Percentiles rank a stretch among this genome's conserved stretches.
These are phyloP conservation scores for Mesaphorura yosii DNA, from an alignment of 1,140 invertebrate species.

Conservation along the genomic window DNA sequence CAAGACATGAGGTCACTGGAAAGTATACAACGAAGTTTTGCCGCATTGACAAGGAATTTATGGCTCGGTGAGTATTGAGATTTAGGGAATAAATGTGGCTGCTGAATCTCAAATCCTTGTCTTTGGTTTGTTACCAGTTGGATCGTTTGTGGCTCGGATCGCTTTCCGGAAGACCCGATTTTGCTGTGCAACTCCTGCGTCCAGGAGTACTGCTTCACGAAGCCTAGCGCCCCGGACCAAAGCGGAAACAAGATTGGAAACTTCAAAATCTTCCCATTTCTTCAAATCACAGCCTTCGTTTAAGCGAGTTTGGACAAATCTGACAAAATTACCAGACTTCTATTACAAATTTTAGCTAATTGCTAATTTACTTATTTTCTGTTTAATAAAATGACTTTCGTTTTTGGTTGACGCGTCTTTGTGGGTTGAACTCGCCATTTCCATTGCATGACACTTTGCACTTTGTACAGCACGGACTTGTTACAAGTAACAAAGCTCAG, in stretches of 20 bases:
- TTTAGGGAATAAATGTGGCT: background rate
- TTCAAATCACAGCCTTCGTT: constrained; percentile 8
- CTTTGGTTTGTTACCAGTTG: constrained; percentile 8
- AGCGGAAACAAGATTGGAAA: constrained; percentile 1
- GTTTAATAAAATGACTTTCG: too few relatives aligned
- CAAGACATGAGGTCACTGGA: background rate
- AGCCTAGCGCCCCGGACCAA: too few relatives aligned
- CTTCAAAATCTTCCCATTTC: constrained; percentile 13
- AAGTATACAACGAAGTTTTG: constrained; percentile 9
- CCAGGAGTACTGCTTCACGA: constrained; percentile 16
- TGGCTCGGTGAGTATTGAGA: constrained; percentile 38
- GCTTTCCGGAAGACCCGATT: constrained; percentile 22
- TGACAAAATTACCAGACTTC: too few relatives aligned
- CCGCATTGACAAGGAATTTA: constrained; percentile 17
- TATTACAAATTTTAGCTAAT: too few relatives aligned
- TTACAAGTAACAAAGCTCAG: too few relatives aligned
- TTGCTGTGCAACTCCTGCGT: constrained; percentile 16
- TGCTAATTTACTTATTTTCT: too few relatives aligned
- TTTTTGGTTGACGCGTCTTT: too few relatives aligned
- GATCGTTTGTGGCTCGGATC: constrained; percentile 13
- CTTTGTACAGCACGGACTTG: too few relatives aligned
- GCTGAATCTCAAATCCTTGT: too few relatives aligned
- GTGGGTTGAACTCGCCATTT: too few relatives aligned
- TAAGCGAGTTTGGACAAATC: too few relatives aligned
- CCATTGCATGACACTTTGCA: too few relatives aligned